These are phyloP conservation scores for Rhyacophila brunnea DNA, from an alignment of 1,140 invertebrate genomes.

Conservation along the genomic window DNA sequence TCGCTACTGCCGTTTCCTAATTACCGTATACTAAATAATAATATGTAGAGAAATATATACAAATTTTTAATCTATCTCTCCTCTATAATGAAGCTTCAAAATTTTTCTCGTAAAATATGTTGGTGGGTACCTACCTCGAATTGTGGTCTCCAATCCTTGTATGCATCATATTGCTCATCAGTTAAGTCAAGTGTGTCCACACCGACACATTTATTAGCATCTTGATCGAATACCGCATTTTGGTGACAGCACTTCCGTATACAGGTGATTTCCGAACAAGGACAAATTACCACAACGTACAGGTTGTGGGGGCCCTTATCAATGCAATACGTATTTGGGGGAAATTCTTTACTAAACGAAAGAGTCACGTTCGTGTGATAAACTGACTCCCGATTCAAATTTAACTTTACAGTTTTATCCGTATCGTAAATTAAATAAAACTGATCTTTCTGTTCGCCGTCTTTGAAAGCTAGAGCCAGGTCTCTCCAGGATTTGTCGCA, in stretches of 20 bases:
- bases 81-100: too few species aligned
- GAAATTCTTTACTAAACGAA: constrained; percentile 17
- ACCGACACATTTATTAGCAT: constrained; percentile 10
- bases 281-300: constrained; percentile 22
- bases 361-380: constrained; percentile 22
- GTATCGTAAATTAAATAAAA: constrained; percentile 28
- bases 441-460: constrained; percentile 12
- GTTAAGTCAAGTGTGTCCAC: constrained; percentile 15
- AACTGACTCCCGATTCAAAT: constrained; percentile 21
- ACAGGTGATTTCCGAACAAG: constrained; percentile 23
- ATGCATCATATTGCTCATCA: constrained; percentile 10
- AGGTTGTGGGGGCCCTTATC: constrained; percentile 15
- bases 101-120: too few species aligned
- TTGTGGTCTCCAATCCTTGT: constrained; percentile 26
- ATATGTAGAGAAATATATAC: too few species aligned
- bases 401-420: constrained; percentile 21
- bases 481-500: constrained; percentile 22
- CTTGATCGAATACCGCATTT: constrained; percentile 27
- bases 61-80: too few species aligned
- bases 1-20: too few species aligned
- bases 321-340: constrained; percentile 26
- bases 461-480: constrained; percentile 15
- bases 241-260: constrained; percentile 31
- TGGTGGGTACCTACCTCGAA: constrained; percentile 25
- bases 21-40: too few species aligned